Evolutionary conservation across 2,888 invertebrate species (phyloP), one percentile per base, ranked within the genome.

Genomic region (Scaptomyza polygonia): DNA sequence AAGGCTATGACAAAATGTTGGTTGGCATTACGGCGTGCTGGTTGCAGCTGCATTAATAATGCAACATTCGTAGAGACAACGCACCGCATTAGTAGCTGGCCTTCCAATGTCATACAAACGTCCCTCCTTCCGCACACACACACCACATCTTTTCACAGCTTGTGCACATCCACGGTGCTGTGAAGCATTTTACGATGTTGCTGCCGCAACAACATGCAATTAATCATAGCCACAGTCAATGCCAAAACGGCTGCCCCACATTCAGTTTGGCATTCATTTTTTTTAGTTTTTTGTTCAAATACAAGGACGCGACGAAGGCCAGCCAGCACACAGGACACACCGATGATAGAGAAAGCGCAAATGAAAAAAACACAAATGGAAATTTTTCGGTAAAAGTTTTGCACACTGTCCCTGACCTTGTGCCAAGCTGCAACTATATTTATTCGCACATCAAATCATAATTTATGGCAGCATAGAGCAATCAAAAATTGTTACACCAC

Each of bases 391-490:
- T 16, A 34, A 49, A 59, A 48, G 61, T 43, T 30, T 30, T 25
- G 16, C 32, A 53, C 47, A 54, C 36, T 49, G 48, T 45, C 39
- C 45, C 43, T 69, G 72, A 73, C 62, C 71, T 65, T 56, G 64
- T 49, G 36, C 34, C 21, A 27, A 39, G 63, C 61, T 66, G 66
- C 78, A 67, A 79, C 83, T 78, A 36, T 84, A 32, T 48, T 80
- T 80, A n/a, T 79, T 68, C 69, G 59, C 68, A 70, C 70, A 86
- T 82, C 86, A 79, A 82, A 83, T 79, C 80, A 83, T 86, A 80
- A 82, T 86, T 82, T 82, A 86, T 86, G 76, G 58, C 42, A n/a
- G 27, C 47, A 40, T 54, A 18, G 51, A 54, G 65, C 69, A 70
- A 66, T 61, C 65, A 61, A 53, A 61, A 53, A 70, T 32, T 44